phyloP scores from a whole-genome alignment of 2,113 vertebrate species.

The Lonchura striata region DNA sequence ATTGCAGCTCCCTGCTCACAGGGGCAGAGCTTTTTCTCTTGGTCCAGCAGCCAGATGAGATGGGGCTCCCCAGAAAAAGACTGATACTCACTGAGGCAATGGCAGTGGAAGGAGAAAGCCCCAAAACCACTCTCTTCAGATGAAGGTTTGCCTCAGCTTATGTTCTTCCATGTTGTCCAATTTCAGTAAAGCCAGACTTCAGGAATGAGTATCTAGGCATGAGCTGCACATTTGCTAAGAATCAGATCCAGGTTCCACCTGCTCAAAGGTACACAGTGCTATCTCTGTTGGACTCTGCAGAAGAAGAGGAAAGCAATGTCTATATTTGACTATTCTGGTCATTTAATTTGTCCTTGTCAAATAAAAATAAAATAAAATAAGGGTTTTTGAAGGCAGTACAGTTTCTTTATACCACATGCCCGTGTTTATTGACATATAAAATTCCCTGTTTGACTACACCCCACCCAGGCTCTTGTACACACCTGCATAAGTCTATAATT shows the following conservation, averaged over 20 bases:
- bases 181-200: neutral
- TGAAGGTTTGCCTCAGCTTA: neutral
- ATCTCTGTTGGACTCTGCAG: neutral
- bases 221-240: neutral
- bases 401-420: conserved; percentile 31
- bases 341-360: conserved; percentile 37
- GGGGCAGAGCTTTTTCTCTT: neutral
- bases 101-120: neutral
- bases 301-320: neutral
- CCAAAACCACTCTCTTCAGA: neutral
- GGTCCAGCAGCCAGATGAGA: neutral
- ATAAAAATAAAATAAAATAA: conserved; percentile 27
- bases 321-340: neutral
- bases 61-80: neutral
- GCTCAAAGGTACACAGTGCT: neutral
- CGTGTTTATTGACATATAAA: conserved; percentile 61
- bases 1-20: neutral
- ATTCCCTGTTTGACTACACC: conserved; percentile 62
- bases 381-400: conserved; percentile 4
- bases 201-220: neutral
- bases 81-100: neutral
- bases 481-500: conserved; percentile 77
- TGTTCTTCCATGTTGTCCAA: neutral
- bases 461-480: conserved; percentile 71
- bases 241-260: neutral